These are phyloP conservation scores for Aplodontia rufa DNA, from an alignment of 2,113 vertebrate genomes.

Conservation along the genomic window DNA sequence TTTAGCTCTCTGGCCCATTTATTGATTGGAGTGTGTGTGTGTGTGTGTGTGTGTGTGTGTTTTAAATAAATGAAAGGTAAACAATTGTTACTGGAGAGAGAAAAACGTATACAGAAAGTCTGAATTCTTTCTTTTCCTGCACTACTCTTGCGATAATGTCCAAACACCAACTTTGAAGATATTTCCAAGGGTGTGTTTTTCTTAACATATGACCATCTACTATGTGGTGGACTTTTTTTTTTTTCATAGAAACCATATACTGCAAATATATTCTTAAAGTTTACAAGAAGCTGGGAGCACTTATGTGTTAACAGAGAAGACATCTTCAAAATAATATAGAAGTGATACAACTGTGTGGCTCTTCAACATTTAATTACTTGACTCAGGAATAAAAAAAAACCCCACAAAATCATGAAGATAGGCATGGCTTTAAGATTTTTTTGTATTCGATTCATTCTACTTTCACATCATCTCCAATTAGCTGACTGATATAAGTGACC, in stretches of 20 bases:
- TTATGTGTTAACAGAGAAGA: slow-evolving; percentile 74
- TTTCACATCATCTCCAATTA: slow-evolving; percentile 98
- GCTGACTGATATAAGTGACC: slow-evolving; percentile 98
- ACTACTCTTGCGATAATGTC: slow-evolving; percentile 64
- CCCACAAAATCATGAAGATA: slow-evolving; percentile 76
- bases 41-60: too few relatives aligned
- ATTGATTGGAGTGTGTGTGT: too few relatives aligned
- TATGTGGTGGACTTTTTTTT: slow-evolving; percentile 69
- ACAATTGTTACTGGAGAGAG: slow-evolving; percentile 82
- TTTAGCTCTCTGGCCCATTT: too few relatives aligned
- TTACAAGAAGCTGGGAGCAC: slow-evolving; percentile 71
- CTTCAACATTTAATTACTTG: slow-evolving; percentile 22
- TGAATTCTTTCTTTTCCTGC: slow-evolving; percentile 71
- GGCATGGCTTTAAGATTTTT: slow-evolving; percentile 89
- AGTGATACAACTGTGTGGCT: slow-evolving; percentile 73
- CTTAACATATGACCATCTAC: slow-evolving; percentile 58
- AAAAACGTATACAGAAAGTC: slow-evolving; percentile 62
- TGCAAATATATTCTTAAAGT: slow-evolving; percentile 78
- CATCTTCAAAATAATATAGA: slow-evolving; percentile 80
- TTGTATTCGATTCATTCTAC: slow-evolving; percentile 99
- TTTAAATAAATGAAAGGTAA: slow-evolving; percentile 76
- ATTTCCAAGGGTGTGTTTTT: slow-evolving; percentile 83
- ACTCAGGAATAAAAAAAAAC: slow-evolving; percentile 54
- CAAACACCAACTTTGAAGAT: slow-evolving; percentile 76
- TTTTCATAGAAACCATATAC: slow-evolving; percentile 71